Evolutionary conservation across 2,797 vertebrate species (phyloP).

Genomic region (Hydrophis major): DNA sequence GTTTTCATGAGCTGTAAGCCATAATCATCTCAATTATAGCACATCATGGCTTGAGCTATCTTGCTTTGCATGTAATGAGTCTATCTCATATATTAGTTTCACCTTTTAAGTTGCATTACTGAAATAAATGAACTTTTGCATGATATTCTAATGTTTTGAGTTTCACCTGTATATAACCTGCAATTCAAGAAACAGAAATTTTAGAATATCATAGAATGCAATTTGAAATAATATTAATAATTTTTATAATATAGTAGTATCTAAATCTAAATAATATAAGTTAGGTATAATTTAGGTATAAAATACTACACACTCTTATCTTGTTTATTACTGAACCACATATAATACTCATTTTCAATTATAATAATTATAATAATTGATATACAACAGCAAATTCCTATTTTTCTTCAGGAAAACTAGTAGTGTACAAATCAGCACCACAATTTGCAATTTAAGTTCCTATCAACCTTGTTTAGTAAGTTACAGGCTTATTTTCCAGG

Average conservation of each 20-base stretch:
- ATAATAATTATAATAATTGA: background rate
- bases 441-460: background rate
- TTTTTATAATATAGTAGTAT: background rate
- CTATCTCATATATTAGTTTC: no score
- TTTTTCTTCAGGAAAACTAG: background rate
- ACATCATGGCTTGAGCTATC: no score
- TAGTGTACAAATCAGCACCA: background rate
- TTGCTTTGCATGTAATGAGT: no score
- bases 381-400: background rate
- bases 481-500: background rate
- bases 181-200: background rate
- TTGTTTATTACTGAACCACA: background rate
- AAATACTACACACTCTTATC: background rate
- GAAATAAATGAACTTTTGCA: no score
- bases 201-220: background rate
- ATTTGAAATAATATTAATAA: background rate
- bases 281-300: background rate
- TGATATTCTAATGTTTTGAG: no score
- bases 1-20: no score
- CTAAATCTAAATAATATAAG: background rate
- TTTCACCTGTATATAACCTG: background rate
- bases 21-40: no score
- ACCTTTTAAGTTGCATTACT: no score
- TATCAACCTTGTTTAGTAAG: background rate
- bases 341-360: background rate